A percentile compares a stretch with the other conserved stretches of the same genome.
Evolutionary conservation across 2,797 vertebrate species (phyloP).

Genomic region (Limosa lapponica): DNA sequence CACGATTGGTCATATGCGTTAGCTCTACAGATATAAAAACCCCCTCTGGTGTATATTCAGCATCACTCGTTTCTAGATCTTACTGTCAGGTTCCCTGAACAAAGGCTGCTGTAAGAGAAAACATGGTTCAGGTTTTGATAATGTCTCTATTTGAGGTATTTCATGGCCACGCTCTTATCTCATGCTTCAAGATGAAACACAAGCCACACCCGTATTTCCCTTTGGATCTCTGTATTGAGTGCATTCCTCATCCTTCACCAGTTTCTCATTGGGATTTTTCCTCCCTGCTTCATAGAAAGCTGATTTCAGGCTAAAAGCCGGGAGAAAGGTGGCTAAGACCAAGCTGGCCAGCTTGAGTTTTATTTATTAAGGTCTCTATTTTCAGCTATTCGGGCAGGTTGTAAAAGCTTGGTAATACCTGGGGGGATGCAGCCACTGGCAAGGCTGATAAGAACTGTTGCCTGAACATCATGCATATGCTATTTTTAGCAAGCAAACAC

Average conservation of each 20-base stretch:
- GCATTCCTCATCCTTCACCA: not conserved
- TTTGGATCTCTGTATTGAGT: not conserved
- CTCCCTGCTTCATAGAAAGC: not conserved
- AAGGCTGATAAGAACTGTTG: not conserved
- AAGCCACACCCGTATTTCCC: not conserved
- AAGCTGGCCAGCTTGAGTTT: not conserved
- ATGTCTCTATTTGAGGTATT: constrained; percentile 2
- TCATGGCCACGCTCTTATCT: not conserved
- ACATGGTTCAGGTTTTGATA: not conserved
- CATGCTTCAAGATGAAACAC: not conserved
- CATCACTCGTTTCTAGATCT: not conserved
- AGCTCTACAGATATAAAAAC: not conserved
- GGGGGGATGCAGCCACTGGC: not conserved
- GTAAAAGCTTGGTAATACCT: not conserved
- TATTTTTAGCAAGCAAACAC: constrained; percentile 16
- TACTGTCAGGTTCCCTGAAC: not conserved
- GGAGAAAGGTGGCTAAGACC: not conserved
- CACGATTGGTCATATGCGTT: rapidly evolving
- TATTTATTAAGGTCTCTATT: not conserved
- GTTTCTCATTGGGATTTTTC: not conserved
- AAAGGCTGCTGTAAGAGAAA: not conserved
- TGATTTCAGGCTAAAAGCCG: not conserved
- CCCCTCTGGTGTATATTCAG: not conserved
- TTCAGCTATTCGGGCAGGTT: not conserved
- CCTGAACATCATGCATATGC: not conserved